Percentiles rank a stretch among this genome's conserved stretches.
Evolutionary conservation across 2,888 invertebrate species (phyloP).

Genomic region (Aelia acuminata): DNA sequence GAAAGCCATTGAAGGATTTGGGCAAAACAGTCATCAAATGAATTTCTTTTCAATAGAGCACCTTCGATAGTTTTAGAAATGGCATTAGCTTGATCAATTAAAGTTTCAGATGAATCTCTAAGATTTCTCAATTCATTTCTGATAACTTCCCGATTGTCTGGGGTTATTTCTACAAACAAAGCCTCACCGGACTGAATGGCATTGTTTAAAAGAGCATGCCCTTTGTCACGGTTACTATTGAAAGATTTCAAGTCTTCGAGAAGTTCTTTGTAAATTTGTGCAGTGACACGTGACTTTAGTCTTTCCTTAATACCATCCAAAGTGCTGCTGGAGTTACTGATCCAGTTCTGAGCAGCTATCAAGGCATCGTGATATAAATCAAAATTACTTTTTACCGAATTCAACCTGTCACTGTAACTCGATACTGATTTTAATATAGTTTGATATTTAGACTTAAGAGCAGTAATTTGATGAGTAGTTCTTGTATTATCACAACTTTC

Average conservation of each 20-base stretch:
- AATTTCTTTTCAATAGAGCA: slow-evolving; percentile 89
- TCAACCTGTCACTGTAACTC: slow-evolving; percentile 80
- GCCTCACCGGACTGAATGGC: slow-evolving; percentile 91
- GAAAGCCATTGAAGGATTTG: slow-evolving; percentile 90
- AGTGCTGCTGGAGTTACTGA: slow-evolving; percentile 81
- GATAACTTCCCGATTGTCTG: slow-evolving; percentile 88
- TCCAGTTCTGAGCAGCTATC: slow-evolving; percentile 83
- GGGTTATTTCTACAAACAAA: slow-evolving; percentile 87
- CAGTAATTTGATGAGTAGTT: slow-evolving; percentile 84
- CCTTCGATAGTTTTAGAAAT: slow-evolving; percentile 91
- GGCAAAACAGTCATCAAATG: slow-evolving; percentile 92
- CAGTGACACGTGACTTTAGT: slow-evolving; percentile 81
- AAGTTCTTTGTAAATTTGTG: slow-evolving; percentile 78
- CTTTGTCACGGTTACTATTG: slow-evolving; percentile 82
- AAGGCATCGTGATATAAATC: slow-evolving; percentile 78
- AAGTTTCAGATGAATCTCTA: slow-evolving; percentile 86
- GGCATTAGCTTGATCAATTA: slow-evolving; percentile 86
- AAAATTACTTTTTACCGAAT: slow-evolving; percentile 80
- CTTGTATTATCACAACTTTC: slow-evolving; percentile 87
- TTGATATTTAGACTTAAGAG: slow-evolving; percentile 83
- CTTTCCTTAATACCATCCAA: slow-evolving; percentile 81
- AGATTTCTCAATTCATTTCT: slow-evolving; percentile 85
- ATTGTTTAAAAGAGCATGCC: slow-evolving; percentile 82
- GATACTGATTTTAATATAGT: slow-evolving; percentile 80
- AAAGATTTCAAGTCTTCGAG: slow-evolving; percentile 83